Evolutionary conservation across 2,113 vertebrate genomes (phyloP), one percentile per base, ranked within the genome.

Genomic region (Zosterops lateralis): DNA sequence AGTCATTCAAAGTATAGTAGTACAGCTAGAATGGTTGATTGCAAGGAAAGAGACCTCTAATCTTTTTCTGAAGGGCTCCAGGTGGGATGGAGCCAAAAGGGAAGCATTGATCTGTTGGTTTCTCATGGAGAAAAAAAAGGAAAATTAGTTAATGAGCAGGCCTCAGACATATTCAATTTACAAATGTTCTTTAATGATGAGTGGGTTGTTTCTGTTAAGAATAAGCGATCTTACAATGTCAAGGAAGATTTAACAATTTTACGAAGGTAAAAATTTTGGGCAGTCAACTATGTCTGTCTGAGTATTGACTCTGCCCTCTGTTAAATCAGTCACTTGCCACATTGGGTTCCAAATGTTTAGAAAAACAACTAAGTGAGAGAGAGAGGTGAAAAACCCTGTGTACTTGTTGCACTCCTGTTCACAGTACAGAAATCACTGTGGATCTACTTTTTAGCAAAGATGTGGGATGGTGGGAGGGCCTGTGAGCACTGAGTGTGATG

Each of bases 221-320:
- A 64, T 19, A 64, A 61, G 22, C 45, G 73, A 85, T 36, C 10
- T 57, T 50, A 40, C 25, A 12, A 22, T 21, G 34, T 18, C 44
- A 28, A 67, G 21, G 26, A 79, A 76, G 31, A 53, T 45, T n/a
- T 57, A 70, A 85, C 20, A 54, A 17, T 47, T 93, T 40, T 32
- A 58, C 15, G 1, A 70, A 76, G 26, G 20, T 2, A 70, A 50
- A 62, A 80, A 70, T 24, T 56, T 74, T 22, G 14, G 28, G 24
- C 10, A 70, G 42, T 17, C 70, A 44, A 17, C 17, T 48, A n/a
- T 31, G 7, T 56, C 32, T 62, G 40, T 36, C 40, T 50, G 24
- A 0, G 0, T 53, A 42, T 38, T 48, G 29, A 50, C 31, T 40
- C 31, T 60, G 34, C 16, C 20, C 18, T 51, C 44, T 2, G 0